Base-by-base conservation (phyloP, 2,888 invertebrate species). In the Lasioglossum lativentre region DNA sequence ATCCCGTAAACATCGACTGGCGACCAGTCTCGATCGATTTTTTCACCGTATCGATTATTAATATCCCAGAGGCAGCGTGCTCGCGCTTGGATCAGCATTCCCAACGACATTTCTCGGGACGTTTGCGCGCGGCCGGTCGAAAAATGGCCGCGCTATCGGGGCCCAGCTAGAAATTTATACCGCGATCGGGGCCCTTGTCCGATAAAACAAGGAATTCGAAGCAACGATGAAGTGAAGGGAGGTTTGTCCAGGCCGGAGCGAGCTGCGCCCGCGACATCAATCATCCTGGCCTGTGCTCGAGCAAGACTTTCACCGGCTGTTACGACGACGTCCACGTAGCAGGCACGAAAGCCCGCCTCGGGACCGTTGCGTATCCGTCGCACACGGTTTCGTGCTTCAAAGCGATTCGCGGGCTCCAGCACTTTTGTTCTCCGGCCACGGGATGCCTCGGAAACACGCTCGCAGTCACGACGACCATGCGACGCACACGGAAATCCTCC, bases 201-300 rank as follows among this genome's bases (percentile, higher is more conserved):
- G 89, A 86, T 86, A 85, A 88, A 86, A 88, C 81, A 78, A 88
- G 88, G 88, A 90, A 89, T 86, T 89, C 85, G 75, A 88, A 85
- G 75, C 71, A 77, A 80, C 90, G 86, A 86, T 87, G 85, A 88
- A 90, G 90, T 90, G 90, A 90, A 90, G 90, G 90, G 90, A 90
- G 90, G 90, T 87, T 90, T 89, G 88, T 87, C 85, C 86, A 75
- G 63, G 83, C 68, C 74, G 70, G 59, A 71, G 76, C 90, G 78
- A 78, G 86, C 90, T 88, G 84, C 86, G 86, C 90, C 87, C 85
- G 87, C 90, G 90, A 89, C 90, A 91, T 91, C 91, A 91, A 91
- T 91, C 91, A 91, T 90, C 86, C 87, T 86, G 90, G 84, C 68
- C 76, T 30, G 63, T 63, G 30, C 16, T 86, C 84, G 75, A 75